Percentiles rank a stretch among this genome's conserved stretches.
phyloP scores from a whole-genome alignment of 2,797 vertebrate species.

The Melanotaenia parkinsoni region DNA sequence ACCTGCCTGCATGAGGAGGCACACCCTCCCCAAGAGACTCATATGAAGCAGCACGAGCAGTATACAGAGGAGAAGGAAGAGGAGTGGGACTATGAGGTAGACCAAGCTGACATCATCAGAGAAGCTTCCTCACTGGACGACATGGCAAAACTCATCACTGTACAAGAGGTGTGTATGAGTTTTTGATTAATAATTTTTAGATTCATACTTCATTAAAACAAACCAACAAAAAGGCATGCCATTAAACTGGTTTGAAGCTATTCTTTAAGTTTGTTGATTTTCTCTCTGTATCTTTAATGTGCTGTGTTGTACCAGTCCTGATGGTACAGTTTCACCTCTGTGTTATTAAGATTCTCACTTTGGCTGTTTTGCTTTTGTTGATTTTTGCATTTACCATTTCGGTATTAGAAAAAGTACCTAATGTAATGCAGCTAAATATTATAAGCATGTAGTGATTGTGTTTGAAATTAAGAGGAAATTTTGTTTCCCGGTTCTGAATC shows the following conservation, averaged over 20 bases:
- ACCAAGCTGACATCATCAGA: constrained; percentile 73
- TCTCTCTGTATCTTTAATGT: neutral
- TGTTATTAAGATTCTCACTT: constrained; percentile 24
- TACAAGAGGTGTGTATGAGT: constrained; percentile 89
- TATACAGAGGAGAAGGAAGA: constrained; percentile 20
- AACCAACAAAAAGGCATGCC: neutral
- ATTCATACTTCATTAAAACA: neutral
- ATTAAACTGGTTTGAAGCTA: neutral
- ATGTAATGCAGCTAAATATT: neutral
- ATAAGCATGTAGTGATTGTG: neutral
- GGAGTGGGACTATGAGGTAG: constrained; percentile 62
- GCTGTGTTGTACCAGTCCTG: constrained; percentile 17
- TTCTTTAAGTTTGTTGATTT: neutral
- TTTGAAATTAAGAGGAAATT: neutral
- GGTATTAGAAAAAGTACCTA: neutral
- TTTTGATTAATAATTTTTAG: neutral
- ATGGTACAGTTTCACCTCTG: constrained; percentile 28
- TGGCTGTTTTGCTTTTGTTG: neutral
- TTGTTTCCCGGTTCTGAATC: neutral
- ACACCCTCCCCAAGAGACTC: constrained; percentile 40
- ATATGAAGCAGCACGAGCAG: constrained; percentile 36
- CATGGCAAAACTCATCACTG: constrained; percentile 93
- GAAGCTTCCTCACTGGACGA: constrained; percentile 90
- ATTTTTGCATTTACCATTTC: neutral
- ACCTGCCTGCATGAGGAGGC: constrained; percentile 43